These are phyloP conservation scores for Himalopsyche kuldschensis DNA, from an alignment of 2,888 invertebrate genomes.

Conservation along the genomic window DNA sequence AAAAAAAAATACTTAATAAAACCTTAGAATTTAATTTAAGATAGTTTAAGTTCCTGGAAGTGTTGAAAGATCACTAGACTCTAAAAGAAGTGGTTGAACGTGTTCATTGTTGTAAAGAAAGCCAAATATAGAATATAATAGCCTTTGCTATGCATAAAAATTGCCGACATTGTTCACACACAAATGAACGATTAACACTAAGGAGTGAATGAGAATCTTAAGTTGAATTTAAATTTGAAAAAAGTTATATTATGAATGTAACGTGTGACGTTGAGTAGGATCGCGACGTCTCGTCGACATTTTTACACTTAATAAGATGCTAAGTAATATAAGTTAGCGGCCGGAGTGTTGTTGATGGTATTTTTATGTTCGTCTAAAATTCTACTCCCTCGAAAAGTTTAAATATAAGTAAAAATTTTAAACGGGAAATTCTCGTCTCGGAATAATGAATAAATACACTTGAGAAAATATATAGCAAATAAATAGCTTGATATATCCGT, in stretches of 20 bases:
- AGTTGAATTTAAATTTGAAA: not conserved
- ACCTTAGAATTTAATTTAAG: too few species aligned
- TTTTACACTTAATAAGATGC: not conserved
- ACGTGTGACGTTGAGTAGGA: not conserved
- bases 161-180: too few species aligned
- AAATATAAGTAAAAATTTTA: not conserved
- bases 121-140: too few species aligned
- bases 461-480: not conserved
- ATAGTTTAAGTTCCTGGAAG: too few species aligned
- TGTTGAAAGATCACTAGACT: too few species aligned
- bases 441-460: not conserved
- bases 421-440: not conserved
- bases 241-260: not conserved
- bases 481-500: too few species aligned
- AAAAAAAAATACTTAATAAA: too few species aligned
- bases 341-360: not conserved
- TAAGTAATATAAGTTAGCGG: not conserved
- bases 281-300: not conserved
- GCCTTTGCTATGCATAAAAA: too few species aligned
- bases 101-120: too few species aligned
- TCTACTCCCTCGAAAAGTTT: not conserved
- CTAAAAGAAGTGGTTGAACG: too few species aligned
- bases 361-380: not conserved
- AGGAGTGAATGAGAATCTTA: too few species aligned
- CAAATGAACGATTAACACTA: too few species aligned